Conservation (phyloP, 2,113 vertebrate species). For the Myiagra hebetior region DNA sequence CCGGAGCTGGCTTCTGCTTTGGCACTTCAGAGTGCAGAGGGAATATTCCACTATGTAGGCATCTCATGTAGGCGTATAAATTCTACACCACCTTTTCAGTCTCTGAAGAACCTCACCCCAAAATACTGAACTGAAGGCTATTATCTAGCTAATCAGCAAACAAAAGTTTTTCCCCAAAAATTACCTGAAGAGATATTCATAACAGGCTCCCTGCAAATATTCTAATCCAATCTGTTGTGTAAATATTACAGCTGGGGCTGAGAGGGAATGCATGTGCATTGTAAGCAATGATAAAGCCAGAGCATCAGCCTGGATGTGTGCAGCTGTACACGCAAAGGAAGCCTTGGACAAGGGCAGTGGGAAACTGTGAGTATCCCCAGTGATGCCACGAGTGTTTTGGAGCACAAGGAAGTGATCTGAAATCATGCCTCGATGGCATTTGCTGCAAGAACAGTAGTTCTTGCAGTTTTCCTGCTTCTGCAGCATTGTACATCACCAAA, state of each 20-base stretch:
- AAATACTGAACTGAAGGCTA: background rate
- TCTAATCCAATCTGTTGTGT: conserved; percentile 46
- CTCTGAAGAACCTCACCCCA: background rate
- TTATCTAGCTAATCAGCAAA: background rate
- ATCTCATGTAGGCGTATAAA: background rate
- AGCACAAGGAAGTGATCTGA: background rate
- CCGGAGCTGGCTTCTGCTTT: background rate
- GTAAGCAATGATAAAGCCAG: background rate
- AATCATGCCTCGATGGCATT: background rate
- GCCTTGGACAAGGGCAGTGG: background rate
- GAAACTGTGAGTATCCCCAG: background rate
- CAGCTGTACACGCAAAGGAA: background rate
- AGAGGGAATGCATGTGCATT: background rate
- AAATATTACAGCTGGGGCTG: conserved; percentile 30
- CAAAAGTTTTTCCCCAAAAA: conserved; percentile 21
- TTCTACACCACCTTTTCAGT: background rate
- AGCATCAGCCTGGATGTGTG: background rate
- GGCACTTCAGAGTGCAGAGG: background rate
- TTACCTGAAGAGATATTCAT: conserved; percentile 21
- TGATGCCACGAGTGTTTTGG: background rate
- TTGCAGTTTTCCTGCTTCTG: background rate
- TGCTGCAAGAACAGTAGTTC: background rate
- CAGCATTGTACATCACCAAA: background rate
- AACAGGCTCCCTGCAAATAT: background rate
- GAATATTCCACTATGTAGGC: background rate